Percentiles rank a stretch among this genome's conserved stretches.
phyloP scores from a whole-genome alignment of 2,113 vertebrate species.

The Ceyx cyanopectus region DNA sequence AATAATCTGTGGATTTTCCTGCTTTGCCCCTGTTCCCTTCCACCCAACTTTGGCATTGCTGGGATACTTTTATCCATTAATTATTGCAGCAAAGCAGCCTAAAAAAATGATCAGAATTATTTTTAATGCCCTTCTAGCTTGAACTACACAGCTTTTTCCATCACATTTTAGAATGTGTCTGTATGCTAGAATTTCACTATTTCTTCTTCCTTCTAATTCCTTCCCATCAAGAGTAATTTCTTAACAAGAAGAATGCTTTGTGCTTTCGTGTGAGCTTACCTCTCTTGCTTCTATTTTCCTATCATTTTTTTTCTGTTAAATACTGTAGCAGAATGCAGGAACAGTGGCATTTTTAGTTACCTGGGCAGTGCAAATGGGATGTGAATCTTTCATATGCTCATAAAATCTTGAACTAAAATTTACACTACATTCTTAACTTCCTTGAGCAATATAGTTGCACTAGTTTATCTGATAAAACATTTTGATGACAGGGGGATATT shows the following conservation, averaged over 20 bases:
- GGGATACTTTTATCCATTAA: neutral
- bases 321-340: neutral
- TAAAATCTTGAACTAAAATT: neutral
- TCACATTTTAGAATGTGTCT: neutral
- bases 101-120: neutral
- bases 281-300: neutral
- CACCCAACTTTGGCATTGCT: neutral
- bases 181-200: neutral
- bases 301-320: neutral
- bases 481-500: conserved; percentile 86
- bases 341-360: neutral
- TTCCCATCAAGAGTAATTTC: neutral
- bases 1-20: neutral
- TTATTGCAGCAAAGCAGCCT: neutral
- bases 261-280: neutral
- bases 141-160: neutral
- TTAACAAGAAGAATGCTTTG: neutral
- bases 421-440: neutral
- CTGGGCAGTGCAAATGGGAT: neutral
- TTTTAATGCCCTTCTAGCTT: neutral
- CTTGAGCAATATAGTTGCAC: neutral
- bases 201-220: neutral
- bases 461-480: neutral
- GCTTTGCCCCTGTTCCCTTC: neutral
- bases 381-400: neutral